Evolutionary conservation across 2,113 vertebrate species (phyloP).

Genomic region (Puntigrus tetrazona): DNA sequence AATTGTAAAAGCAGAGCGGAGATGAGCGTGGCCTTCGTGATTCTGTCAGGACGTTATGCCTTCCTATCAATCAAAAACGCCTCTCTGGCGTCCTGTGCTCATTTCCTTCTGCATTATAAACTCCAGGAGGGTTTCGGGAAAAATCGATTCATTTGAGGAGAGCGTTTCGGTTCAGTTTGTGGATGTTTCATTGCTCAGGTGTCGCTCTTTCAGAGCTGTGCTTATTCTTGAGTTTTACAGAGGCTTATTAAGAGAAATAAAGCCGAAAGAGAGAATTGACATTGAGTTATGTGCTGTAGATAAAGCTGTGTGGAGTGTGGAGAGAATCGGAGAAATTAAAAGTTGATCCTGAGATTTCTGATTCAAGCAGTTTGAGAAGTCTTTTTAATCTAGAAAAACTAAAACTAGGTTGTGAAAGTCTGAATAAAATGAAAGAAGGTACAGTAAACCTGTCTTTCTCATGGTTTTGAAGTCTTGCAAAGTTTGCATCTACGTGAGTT

Average conservation of each 20-base stretch:
- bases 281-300: neutral
- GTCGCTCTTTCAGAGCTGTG: neutral
- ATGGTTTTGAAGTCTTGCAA: too few species aligned
- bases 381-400: too few species aligned
- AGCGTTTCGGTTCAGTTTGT: neutral
- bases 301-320: too few species aligned
- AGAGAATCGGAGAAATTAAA: neutral
- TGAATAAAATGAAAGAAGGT: neutral
- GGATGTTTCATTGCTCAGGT: neutral
- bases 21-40: neutral
- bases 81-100: neutral
- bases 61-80: slow-evolving; percentile 45
- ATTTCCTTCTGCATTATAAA: slow-evolving; percentile 1
- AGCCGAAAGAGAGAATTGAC: neutral
- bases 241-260: neutral
- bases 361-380: too few species aligned
- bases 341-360: too few species aligned
- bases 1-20: slow-evolving; percentile 47
- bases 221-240: neutral
- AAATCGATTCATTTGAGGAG: neutral
- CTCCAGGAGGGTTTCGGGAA: neutral
- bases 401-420: too few species aligned
- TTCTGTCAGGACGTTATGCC: slow-evolving; percentile 19
- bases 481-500: too few species aligned
- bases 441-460: too few species aligned